Percentiles rank a stretch among this genome's conserved stretches.
Conservation (phyloP, 1,140 invertebrate species). For the Rhagoletis pomonella region DNA sequence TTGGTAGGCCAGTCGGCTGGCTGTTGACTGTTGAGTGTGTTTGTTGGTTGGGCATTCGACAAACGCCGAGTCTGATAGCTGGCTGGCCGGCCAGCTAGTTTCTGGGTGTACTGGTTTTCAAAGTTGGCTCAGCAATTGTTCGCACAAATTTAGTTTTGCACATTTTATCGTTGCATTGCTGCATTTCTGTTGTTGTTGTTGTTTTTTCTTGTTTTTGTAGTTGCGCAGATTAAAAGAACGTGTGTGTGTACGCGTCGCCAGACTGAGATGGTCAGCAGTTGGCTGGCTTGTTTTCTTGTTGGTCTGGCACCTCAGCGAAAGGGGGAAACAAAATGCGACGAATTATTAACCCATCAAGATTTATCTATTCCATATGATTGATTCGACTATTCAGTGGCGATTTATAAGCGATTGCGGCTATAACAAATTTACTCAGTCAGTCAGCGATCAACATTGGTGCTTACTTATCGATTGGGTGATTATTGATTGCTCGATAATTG, state of each 20-base stretch:
- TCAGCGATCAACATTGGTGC: conserved; percentile 35
- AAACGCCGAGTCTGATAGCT: conserved; percentile 6
- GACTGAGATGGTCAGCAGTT: conserved; percentile 3
- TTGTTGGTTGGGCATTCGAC: not conserved
- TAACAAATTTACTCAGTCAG: conserved; percentile 48
- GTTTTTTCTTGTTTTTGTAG: not conserved
- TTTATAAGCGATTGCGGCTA: conserved; percentile 49
- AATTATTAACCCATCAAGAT: conserved; percentile 52
- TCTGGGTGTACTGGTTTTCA: conserved; percentile 35
- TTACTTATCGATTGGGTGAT: conserved; percentile 39
- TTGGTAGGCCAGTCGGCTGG: conserved; percentile 25
- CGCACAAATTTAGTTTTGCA: conserved; percentile 26
- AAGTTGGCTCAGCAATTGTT: conserved; percentile 25
- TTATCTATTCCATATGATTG: conserved; percentile 52
- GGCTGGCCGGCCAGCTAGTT: conserved; percentile 31
- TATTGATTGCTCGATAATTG: conserved; percentile 50
- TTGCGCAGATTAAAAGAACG: not conserved
- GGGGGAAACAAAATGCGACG: conserved; percentile 42
- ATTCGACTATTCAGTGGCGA: conserved; percentile 51
- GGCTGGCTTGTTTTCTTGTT: not conserved
- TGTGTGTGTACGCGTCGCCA: conserved; percentile 1
- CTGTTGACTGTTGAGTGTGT: not conserved
- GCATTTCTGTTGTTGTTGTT: not conserved
- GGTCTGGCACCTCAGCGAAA: conserved; percentile 4
- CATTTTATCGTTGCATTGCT: conserved; percentile 3